A percentile compares a stretch with the other conserved stretches of the same genome.
phyloP scores from a whole-genome alignment of 1,140 invertebrate genomes.

The Aphelinus atriplicis region DNA sequence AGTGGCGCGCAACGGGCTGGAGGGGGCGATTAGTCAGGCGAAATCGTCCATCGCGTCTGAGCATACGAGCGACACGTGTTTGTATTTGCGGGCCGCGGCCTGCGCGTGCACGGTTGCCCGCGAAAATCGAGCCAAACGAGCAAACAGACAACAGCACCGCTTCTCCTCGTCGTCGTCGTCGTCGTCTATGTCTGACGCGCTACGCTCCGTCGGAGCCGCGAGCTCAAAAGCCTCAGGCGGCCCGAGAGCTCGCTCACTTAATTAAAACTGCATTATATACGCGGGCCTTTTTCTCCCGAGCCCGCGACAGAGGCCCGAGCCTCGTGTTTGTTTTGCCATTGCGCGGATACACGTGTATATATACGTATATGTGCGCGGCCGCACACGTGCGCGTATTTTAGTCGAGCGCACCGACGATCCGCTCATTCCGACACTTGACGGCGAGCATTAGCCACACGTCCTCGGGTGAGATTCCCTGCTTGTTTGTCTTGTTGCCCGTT shows the following conservation, averaged over 20 bases:
- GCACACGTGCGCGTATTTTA: too few species aligned
- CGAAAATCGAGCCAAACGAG: slow-evolving; percentile 54
- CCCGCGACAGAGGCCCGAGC: not conserved
- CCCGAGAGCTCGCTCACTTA: slow-evolving; percentile 60
- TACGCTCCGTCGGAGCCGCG: not conserved
- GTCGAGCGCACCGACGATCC: too few species aligned
- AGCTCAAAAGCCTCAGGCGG: slow-evolving; percentile 47
- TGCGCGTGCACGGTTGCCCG: not conserved
- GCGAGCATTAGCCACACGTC: too few species aligned
- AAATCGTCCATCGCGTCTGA: slow-evolving; percentile 67
- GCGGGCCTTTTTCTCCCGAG: not conserved
- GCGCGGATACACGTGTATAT: too few species aligned
- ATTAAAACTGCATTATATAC: slow-evolving; percentile 56
- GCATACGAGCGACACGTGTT: slow-evolving; percentile 65
- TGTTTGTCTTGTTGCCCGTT: too few species aligned
- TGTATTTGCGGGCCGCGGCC: slow-evolving; percentile 16
- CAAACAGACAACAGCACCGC: slow-evolving; percentile 24
- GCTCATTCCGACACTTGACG: too few species aligned
- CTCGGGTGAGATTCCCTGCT: too few species aligned
- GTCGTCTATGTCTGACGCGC: too few species aligned
- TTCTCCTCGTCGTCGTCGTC: too few species aligned
- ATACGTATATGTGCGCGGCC: too few species aligned
- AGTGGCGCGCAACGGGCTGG: slow-evolving; percentile 42
- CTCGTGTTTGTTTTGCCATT: not conserved
- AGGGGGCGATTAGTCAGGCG: slow-evolving; percentile 64